Base-by-base conservation (phyloP, 1,140 invertebrate species). In the Zophobas atratus region DNA sequence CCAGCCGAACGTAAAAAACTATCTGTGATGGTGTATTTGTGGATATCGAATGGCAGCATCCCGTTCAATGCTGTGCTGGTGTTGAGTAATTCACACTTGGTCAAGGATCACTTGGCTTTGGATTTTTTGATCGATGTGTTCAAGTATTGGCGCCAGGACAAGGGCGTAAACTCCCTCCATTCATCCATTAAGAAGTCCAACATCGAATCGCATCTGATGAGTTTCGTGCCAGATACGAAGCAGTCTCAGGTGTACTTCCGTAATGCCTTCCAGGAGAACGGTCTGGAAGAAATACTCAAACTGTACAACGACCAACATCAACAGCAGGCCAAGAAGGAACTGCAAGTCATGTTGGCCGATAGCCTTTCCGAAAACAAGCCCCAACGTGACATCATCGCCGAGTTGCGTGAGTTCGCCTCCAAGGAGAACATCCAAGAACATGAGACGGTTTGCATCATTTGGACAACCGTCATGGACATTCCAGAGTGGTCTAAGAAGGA, bases 401-500 rank as follows among this genome's bases (percentile, higher is more conserved):
- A 97, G 87, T 91, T 98, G 77, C 93, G 93, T 85, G 97, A 98
- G 85, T 93, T 94, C 88, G 94, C 96, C 84, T 88, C 87, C 80
- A 94, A 93, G 86, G 91, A 94, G 87, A 89, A 88, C 85, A 94
- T 98, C 86, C 92, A 93, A 72, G 97, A 98, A 88, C 94, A 96
- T 86, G 97, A 98, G 88, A 92, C 97, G 82, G 93, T 96, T 83
- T 90, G 91, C 84, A 90, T 94, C 86, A 92, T 98, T 84, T 99
- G 97, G 97, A 93, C 92, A 80, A 96, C 94, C 77, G 92, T 99
- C 80, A 99, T 99, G 97, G 92, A 92, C 72, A 92, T 95, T 81
- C 95, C 96, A 51, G 97, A 99, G 88, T 99, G 97, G 97, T 99
- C 98, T 88, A 99, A 99, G 88, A 98, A 98, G 87, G 97, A 98